Evolutionary conservation across 2,797 vertebrate species (phyloP).

Genomic region (Petrocephalus sullivani): DNA sequence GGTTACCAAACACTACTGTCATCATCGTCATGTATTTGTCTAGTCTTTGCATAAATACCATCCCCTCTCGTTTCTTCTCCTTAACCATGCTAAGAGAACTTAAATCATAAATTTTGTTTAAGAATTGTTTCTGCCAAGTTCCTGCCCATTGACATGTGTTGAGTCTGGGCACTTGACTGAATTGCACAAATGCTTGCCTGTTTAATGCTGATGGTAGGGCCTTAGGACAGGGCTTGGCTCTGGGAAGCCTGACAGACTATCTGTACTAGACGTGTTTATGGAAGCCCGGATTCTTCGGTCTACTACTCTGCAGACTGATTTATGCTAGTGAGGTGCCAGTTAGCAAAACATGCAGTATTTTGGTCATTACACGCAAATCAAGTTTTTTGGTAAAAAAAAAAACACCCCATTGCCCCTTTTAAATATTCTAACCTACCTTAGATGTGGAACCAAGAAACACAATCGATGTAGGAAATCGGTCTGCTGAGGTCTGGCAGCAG

Average conservation of each 20-base stretch:
- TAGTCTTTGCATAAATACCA: not conserved
- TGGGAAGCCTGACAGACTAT: not conserved
- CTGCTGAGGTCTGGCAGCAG: not conserved
- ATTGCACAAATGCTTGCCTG: not conserved
- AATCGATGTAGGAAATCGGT: not conserved
- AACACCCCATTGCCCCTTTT: not conserved
- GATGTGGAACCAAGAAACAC: not conserved
- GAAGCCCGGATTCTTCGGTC: slow-evolving; percentile 10
- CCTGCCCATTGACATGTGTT: not conserved
- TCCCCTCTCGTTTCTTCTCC: not conserved
- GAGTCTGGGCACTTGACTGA: not conserved
- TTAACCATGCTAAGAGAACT: not conserved
- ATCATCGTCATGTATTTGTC: not conserved
- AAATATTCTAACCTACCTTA: not conserved
- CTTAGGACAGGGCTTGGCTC: not conserved
- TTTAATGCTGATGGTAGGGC: not conserved
- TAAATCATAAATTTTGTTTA: not conserved
- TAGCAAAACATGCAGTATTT: slow-evolving; percentile 37
- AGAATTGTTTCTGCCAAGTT: not conserved
- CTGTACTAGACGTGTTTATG: not conserved
- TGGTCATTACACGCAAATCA: not conserved
- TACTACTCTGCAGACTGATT: slow-evolving; percentile 30
- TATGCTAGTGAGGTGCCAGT: slow-evolving; percentile 21
- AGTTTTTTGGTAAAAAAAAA: not conserved
- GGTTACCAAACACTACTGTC: slow-evolving; percentile 1